Base-by-base conservation (phyloP, 2,888 invertebrate species). In the Cantharis flavilabris region DNA sequence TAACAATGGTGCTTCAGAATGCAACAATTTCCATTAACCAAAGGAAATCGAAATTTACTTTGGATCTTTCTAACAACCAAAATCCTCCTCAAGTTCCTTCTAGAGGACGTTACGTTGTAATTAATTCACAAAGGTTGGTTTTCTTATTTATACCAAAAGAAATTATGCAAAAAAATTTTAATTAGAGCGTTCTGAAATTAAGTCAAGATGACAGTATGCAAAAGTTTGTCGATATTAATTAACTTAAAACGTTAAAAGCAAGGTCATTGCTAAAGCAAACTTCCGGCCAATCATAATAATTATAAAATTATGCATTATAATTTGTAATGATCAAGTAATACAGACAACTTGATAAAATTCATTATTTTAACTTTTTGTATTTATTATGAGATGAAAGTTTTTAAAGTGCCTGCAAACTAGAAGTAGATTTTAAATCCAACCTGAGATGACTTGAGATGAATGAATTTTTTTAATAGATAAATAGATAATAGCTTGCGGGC, bases 1-100 rank as follows among this genome's bases (percentile, higher is more conserved):
- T 70, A 20, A 74, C 74, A 77, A 79, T 79, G 79, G 79, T 79
- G 73, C 79, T 79, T 26, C 79, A 79, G 63, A 79, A 79, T 75
- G 79, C 79, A 71, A 71, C 79, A n/a, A 75, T 79, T 63, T 62
- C 72, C 3, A 64, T 79, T 33, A 75, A 71, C 62, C 75, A 75
- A 33, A 30, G 79, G 49, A 79, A 79, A 62, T 33, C 72, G 9
- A 79, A 77, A 33, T 73, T 72, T 65, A 63, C 33, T 28, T 10
- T 30, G 62, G 72, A 78, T 64, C 72, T 62, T 62, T 14, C 72
- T 4, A 78, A 70, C 26, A 28, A 26, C 16, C 33, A 72, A 10
- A 49, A 49, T 49, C 72, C 73, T n/a, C 79, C 79, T 4, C 73
- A 79, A 16, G 73, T 67, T 26, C 79, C 79, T 7, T 69, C 63